Conservation (phyloP, 2,888 invertebrate species). For the Iselma pallidipennis region DNA sequence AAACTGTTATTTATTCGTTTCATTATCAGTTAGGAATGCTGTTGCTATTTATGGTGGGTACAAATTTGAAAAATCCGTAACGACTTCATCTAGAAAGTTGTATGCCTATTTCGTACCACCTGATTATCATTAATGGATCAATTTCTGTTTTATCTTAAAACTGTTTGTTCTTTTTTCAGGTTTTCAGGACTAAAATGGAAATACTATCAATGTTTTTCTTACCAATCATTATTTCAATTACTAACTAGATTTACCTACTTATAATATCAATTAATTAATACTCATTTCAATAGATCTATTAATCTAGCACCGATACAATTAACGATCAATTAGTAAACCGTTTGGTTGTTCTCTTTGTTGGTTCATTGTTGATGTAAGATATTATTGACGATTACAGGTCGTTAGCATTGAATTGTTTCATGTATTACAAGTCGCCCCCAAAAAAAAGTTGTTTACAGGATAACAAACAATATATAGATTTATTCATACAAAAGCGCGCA, state of each 20-base stretch:
- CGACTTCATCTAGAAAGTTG: background rate
- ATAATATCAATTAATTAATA: too few species aligned
- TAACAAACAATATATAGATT: background rate
- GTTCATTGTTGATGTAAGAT: background rate
- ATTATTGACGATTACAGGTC: background rate
- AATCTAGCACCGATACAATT: background rate
- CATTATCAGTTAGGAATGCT: background rate
- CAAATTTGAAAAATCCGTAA: background rate
- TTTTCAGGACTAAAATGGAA: too few species aligned
- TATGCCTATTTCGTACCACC: background rate
- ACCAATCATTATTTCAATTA: too few species aligned
- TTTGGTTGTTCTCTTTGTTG: too few species aligned
- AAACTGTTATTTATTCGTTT: background rate
- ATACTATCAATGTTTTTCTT: too few species aligned
- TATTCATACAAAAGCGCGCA: background rate
- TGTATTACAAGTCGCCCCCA: background rate
- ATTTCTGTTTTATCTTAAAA: background rate
- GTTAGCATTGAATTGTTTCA: background rate
- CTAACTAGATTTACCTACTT: too few species aligned
- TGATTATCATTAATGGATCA: background rate
- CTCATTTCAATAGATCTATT: background rate
- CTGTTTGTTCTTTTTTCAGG: too few species aligned
- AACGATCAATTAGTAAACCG: background rate
- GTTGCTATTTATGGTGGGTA: background rate
- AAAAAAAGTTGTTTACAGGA: background rate